Conservation (phyloP, 2,888 invertebrate species). For the Chymomyza fuscimana region DNA sequence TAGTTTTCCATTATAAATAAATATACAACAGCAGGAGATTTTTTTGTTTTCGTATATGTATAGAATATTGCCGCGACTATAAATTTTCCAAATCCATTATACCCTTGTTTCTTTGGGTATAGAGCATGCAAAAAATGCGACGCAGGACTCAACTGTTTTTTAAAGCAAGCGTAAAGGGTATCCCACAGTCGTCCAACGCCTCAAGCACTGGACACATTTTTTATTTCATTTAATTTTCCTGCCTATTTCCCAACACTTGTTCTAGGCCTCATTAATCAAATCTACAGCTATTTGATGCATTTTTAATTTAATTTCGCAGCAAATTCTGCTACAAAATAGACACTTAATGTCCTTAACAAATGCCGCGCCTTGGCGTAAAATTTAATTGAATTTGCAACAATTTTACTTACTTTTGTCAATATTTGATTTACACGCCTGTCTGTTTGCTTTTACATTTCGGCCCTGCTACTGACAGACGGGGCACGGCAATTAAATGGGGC, state of each 20-base stretch:
- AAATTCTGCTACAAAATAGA: constrained; percentile 12
- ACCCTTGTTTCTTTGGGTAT: too few relatives aligned
- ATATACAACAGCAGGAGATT: too few relatives aligned
- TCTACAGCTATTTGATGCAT: constrained; percentile 66
- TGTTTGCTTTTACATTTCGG: constrained; percentile 55
- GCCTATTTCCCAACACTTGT: background rate
- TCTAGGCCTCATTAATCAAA: constrained; percentile 64
- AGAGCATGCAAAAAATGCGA: too few relatives aligned
- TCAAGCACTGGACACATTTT: background rate
- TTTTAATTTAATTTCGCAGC: constrained; percentile 67
- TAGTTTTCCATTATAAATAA: too few relatives aligned
- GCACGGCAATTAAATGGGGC: constrained; percentile 56
- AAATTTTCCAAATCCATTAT: too few relatives aligned
- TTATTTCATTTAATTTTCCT: background rate
- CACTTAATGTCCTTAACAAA: constrained; percentile 49
- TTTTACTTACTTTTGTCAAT: constrained; percentile 69
- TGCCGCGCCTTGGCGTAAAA: constrained; percentile 52
- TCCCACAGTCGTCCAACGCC: too few relatives aligned
- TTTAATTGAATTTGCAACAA: constrained; percentile 60
- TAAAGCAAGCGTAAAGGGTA: too few relatives aligned
- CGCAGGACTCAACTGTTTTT: too few relatives aligned
- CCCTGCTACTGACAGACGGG: constrained; percentile 20
- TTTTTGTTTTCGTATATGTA: too few relatives aligned
- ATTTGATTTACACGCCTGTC: constrained; percentile 55
- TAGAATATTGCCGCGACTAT: too few relatives aligned